Evolutionary conservation across 2,113 vertebrate genomes (phyloP).

Genomic region (Leptocoma aspasia): DNA sequence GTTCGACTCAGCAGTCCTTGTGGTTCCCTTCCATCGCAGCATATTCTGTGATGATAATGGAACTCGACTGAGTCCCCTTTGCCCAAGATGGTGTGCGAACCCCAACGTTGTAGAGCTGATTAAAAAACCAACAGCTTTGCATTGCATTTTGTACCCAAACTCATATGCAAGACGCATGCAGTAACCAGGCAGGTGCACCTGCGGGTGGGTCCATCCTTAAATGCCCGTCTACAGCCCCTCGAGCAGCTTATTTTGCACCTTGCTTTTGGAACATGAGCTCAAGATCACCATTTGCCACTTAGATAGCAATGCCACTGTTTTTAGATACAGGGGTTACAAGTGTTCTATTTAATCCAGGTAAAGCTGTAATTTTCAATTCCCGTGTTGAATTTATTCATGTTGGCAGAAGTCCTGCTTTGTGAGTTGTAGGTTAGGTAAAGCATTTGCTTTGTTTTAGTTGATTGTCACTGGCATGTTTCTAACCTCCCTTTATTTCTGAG

Average conservation of each 20-base stretch:
- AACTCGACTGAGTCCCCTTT: not conserved
- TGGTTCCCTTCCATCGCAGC: not conserved
- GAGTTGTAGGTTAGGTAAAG: not conserved
- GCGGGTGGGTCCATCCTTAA: not conserved
- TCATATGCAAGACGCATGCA: rapidly evolving
- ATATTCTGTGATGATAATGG: rapidly evolving
- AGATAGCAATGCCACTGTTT: not conserved
- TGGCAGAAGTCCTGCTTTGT: not conserved
- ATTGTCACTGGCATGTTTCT: not conserved
- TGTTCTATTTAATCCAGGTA: not conserved
- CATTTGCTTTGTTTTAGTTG: not conserved
- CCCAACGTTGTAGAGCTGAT: not conserved
- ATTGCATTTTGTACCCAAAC: not conserved
- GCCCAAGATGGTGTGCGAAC: not conserved
- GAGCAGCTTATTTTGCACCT: not conserved
- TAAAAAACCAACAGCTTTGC: not conserved
- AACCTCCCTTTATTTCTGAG: not conserved
- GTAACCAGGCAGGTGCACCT: not conserved
- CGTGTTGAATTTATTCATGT: rapidly evolving
- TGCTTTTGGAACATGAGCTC: not conserved
- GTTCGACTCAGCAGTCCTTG: too few species aligned
- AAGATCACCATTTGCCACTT: not conserved
- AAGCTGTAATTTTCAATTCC: not conserved
- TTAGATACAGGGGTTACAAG: not conserved
- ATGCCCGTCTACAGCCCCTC: too few species aligned